These are phyloP conservation scores for Morpho achilles DNA, from an alignment of 2,888 invertebrate species.

Conservation along the genomic window DNA sequence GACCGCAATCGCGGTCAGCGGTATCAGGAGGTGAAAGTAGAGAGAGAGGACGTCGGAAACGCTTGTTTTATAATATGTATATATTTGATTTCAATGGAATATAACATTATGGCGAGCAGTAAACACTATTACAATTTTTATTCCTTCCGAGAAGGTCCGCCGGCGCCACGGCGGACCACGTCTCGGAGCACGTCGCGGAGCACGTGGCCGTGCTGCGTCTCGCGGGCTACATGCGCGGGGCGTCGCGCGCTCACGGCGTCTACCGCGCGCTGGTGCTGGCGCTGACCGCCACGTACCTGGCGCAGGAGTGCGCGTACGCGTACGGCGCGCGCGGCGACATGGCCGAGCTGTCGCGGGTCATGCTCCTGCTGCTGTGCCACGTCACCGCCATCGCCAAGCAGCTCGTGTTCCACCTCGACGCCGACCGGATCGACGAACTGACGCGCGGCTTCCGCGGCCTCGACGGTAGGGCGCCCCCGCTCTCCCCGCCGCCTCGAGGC, in stretches of 20 bases:
- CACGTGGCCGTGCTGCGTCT: slow-evolving; percentile 18
- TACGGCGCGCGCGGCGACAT: slow-evolving; percentile 53
- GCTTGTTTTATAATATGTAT: too few species aligned
- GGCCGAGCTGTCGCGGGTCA: slow-evolving; percentile 58
- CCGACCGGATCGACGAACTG: slow-evolving; percentile 37
- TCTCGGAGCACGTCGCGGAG: slow-evolving; percentile 15
- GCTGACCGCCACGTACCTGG: slow-evolving; percentile 40
- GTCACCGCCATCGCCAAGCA: slow-evolving; percentile 64
- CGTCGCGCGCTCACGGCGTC: slow-evolving; percentile 25
- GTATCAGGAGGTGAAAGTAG: too few species aligned
- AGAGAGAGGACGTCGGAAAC: too few species aligned
- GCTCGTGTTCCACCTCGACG: slow-evolving; percentile 46
- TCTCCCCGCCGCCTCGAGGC: too few species aligned
- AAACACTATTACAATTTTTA: too few species aligned
- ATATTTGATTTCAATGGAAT: too few species aligned
- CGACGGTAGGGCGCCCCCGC: slow-evolving; percentile 13
- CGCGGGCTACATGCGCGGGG: slow-evolving; percentile 29
- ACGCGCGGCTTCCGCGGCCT: slow-evolving; percentile 37
- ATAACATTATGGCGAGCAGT: too few species aligned
- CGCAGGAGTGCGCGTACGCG: slow-evolving; percentile 48
- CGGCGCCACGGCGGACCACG: not conserved
- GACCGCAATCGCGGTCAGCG: too few species aligned
- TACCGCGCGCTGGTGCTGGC: slow-evolving; percentile 42
- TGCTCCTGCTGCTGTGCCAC: slow-evolving; percentile 69
- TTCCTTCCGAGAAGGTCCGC: too few species aligned